These are phyloP conservation scores for Myiotriccus ornatus DNA, from an alignment of 2,797 vertebrate species.

Conservation along the genomic window DNA sequence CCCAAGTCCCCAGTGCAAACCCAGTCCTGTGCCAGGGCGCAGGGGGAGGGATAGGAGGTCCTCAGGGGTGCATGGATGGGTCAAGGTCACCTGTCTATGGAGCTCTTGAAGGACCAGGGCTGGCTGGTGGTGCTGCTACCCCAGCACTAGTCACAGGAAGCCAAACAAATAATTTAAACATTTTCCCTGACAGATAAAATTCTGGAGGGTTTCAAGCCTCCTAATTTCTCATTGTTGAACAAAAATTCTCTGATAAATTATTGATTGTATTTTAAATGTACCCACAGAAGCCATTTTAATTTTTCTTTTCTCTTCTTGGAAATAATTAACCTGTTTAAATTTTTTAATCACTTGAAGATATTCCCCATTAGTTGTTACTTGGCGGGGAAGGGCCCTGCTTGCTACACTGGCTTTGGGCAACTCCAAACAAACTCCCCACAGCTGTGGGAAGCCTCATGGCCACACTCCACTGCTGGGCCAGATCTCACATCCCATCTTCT, in stretches of 20 bases:
- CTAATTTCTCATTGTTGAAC: slow-evolving; percentile 59
- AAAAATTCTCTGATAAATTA: slow-evolving; percentile 68
- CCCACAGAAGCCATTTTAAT: slow-evolving; percentile 60
- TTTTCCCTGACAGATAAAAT: not conserved
- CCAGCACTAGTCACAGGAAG: not conserved
- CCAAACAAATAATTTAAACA: not conserved
- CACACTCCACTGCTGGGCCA: not conserved
- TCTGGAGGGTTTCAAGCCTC: slow-evolving; percentile 15
- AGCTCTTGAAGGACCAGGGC: not conserved
- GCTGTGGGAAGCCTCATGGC: not conserved
- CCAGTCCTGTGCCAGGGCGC: not conserved
- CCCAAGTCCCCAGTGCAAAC: accelerated
- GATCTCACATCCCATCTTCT: not conserved
- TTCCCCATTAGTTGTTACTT: not conserved
- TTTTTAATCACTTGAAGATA: slow-evolving; percentile 53
- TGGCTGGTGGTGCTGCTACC: not conserved
- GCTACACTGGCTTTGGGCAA: not conserved
- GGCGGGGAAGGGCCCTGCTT: not conserved
- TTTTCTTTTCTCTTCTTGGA: slow-evolving; percentile 53
- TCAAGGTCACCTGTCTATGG: accelerated
- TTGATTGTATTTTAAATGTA: slow-evolving; percentile 67
- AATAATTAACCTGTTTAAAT: slow-evolving; percentile 67
- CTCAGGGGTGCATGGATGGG: accelerated
- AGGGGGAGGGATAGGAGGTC: not conserved
- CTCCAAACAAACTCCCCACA: no score